These are phyloP conservation scores for Antedon mediterranea DNA, from an alignment of 53 echinoderm and acorn worm species.

Conservation along the genomic window DNA sequence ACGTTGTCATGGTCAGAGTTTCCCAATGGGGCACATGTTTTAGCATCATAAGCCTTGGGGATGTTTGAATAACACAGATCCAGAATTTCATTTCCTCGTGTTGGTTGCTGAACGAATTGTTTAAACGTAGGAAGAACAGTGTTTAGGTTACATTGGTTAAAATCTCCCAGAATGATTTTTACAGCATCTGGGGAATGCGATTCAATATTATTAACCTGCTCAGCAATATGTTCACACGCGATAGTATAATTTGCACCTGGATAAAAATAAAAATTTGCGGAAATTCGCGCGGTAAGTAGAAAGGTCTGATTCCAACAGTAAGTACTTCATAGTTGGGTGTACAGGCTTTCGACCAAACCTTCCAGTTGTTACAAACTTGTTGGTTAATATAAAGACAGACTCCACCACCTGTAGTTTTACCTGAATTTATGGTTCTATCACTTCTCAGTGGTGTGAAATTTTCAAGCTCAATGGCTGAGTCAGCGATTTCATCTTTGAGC, in stretches of 20 bases:
- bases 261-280: slow-evolving; percentile 24
- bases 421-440: slow-evolving; percentile 17
- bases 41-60: slow-evolving; percentile 4
- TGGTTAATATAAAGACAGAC: slow-evolving; percentile 11
- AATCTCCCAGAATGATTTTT: slow-evolving; percentile 29
- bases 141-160: slow-evolving; percentile 24
- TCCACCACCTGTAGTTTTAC: slow-evolving; percentile 9
- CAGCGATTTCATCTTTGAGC: slow-evolving; percentile 6
- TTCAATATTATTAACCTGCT: slow-evolving; percentile 9
- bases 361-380: slow-evolving; percentile 13
- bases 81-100: slow-evolving; percentile 12
- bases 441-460: too few species aligned
- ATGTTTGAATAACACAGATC: slow-evolving; percentile 35
- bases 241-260: slow-evolving; percentile 14
- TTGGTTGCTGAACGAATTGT: slow-evolving; percentile 19
- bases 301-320: slow-evolving; percentile 18
- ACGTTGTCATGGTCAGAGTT: too few species aligned
- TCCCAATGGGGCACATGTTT: not conserved
- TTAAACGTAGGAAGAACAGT: slow-evolving; percentile 5
- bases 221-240: slow-evolving; percentile 19
- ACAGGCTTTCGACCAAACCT: not conserved
- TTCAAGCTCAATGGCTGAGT: not conserved
- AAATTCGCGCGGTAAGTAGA: slow-evolving; percentile 44
- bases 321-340: slow-evolving; percentile 21
- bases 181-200: slow-evolving; percentile 15